These are phyloP conservation scores for Mythimna lalbum DNA, from an alignment of 2,888 invertebrate species.

Conservation along the genomic window DNA sequence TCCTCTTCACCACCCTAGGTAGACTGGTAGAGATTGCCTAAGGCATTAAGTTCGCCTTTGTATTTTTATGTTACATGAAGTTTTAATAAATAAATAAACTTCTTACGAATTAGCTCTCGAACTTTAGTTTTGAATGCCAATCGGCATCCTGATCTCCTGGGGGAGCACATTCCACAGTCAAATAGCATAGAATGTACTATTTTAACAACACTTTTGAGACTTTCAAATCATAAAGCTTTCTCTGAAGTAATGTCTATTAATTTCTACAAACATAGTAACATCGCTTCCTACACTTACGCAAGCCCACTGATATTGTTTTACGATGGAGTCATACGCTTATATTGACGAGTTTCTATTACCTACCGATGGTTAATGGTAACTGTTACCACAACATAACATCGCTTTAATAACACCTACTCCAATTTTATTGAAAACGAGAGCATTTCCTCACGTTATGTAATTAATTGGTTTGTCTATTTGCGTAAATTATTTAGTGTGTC, in stretches of 20 bases:
- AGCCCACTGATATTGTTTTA: slow-evolving; percentile 51
- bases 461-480: slow-evolving; percentile 4
- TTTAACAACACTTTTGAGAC: neutral
- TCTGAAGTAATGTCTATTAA: slow-evolving; percentile 21
- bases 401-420: slow-evolving; percentile 2
- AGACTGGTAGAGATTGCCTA: no score
- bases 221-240: neutral
- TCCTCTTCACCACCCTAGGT: no score
- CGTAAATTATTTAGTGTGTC: slow-evolving; percentile 17
- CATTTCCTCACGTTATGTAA: slow-evolving; percentile 33
- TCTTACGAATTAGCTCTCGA: no score
- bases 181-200: no score
- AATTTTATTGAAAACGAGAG: slow-evolving; percentile 27
- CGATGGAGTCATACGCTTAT: slow-evolving; percentile 39
- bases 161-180: no score
- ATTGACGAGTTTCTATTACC: slow-evolving; percentile 1
- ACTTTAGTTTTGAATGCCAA: no score
- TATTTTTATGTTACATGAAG: no score
- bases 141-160: no score
- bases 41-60: no score
- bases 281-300: slow-evolving; percentile 41
- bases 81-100: no score
- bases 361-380: neutral
- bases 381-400: neutral
- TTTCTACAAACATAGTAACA: slow-evolving; percentile 49